Percentiles rank a stretch among this genome's conserved stretches.
Evolutionary conservation across 2,888 invertebrate species (phyloP).

Genomic region (Nymphalis c-album): DNA sequence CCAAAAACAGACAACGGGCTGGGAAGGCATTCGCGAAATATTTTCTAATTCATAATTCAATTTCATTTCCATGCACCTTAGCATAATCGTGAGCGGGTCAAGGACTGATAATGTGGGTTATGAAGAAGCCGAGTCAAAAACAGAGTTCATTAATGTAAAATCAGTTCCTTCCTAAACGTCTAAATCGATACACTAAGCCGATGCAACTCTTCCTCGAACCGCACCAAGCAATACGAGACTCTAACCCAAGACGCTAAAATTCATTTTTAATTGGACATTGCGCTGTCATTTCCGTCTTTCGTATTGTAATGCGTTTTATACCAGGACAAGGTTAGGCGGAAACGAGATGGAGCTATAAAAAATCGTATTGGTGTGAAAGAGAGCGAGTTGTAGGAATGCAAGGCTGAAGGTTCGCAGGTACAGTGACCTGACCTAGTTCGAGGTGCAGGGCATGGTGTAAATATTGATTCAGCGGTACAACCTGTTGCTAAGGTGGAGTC

Average conservation of each 20-base stretch:
- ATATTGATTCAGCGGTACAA: conserved; percentile 75
- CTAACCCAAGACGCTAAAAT: conserved; percentile 42
- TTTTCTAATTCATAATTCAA: conserved; percentile 27
- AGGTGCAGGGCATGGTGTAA: conserved; percentile 70
- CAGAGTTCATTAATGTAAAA: conserved; percentile 63
- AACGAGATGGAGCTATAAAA: conserved; percentile 51
- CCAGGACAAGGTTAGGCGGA: conserved; percentile 66
- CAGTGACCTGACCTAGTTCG: conserved; percentile 77
- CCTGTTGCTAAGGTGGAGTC: conserved; percentile 66
- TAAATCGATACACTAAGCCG: conserved; percentile 56
- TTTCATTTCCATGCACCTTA: conserved; percentile 29
- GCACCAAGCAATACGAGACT: conserved; percentile 31
- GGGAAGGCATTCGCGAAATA: conserved; percentile 6
- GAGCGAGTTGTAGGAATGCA: conserved; percentile 64
- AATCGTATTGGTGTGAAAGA: conserved; percentile 42
- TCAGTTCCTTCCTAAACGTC: conserved; percentile 53
- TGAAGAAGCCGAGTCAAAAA: conserved; percentile 41
- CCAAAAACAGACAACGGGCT: not conserved
- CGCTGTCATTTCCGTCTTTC: conserved; percentile 69
- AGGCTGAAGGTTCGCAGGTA: conserved; percentile 75
- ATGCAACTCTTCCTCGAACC: conserved; percentile 40
- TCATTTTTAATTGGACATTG: conserved; percentile 58
- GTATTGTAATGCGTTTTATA: conserved; percentile 63
- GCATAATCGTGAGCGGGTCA: conserved; percentile 48
- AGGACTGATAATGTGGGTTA: conserved; percentile 60